Evolutionary conservation across 2,797 vertebrate genomes (phyloP).

Genomic region (Graptemys geographica): DNA sequence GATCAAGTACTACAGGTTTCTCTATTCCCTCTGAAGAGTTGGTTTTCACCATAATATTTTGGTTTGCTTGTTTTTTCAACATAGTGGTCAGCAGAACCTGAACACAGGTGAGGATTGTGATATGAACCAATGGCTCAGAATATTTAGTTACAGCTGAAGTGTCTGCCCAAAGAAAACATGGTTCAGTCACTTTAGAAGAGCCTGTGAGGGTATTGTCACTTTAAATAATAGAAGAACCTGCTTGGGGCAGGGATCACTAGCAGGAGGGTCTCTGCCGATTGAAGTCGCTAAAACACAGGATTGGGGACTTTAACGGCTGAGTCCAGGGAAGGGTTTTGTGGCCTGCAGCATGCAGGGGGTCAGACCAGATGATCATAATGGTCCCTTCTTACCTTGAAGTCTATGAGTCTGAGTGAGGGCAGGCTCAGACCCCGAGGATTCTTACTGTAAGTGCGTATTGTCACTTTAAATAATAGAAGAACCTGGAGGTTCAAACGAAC

Average conservation of each 20-base stretch:
- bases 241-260: too few relatives aligned
- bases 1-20: rapidly evolving
- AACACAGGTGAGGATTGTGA: background rate
- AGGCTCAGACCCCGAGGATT: background rate
- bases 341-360: too few relatives aligned
- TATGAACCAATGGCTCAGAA: background rate
- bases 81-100: background rate
- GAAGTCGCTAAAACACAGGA: too few relatives aligned
- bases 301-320: too few relatives aligned
- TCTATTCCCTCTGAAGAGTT: rapidly evolving
- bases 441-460: rapidly evolving
- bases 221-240: too few relatives aligned
- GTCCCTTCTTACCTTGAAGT: too few relatives aligned
- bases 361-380: too few relatives aligned
- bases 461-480: background rate
- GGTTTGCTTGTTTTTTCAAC: background rate
- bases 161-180: background rate
- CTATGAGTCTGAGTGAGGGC: rapidly evolving
- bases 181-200: rapidly evolving
- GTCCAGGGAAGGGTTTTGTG: too few relatives aligned
- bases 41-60: background rate
- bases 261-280: too few relatives aligned
- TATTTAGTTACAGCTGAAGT: background rate
- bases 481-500: background rate
- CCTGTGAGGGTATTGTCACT: background rate